Evolutionary conservation across 2,797 vertebrate species (phyloP).

Genomic region (Pteronotus mesoamericanus): DNA sequence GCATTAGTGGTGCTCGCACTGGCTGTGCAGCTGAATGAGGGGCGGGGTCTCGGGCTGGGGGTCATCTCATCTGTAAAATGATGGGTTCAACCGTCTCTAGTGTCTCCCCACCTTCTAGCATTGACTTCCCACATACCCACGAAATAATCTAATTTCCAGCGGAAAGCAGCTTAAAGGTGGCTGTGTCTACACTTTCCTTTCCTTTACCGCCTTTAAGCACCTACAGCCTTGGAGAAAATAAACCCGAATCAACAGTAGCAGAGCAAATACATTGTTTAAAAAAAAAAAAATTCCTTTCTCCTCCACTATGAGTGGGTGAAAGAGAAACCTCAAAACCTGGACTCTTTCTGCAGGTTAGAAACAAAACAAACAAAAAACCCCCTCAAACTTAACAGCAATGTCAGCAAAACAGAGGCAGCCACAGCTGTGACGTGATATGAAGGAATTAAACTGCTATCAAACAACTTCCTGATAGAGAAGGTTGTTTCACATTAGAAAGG

Average conservation of each 20-base stretch:
- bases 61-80: neutral
- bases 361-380: neutral
- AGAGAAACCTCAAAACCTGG: neutral
- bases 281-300: neutral
- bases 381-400: neutral
- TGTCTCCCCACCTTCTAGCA: neutral
- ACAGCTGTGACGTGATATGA: rapidly evolving
- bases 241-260: neutral
- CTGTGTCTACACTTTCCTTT: neutral
- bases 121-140: neutral
- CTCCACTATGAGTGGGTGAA: rapidly evolving
- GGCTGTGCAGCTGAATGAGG: neutral
- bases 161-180: neutral
- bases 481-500: neutral
- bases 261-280: neutral
- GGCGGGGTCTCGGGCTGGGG: neutral
- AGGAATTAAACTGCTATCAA: neutral
- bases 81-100: no score
- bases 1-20: rapidly evolving
- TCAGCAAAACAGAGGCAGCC: neutral
- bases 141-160: neutral
- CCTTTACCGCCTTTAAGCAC: neutral
- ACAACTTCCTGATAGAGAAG: neutral
- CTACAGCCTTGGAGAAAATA: neutral
- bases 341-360: neutral